Base-by-base conservation (phyloP, 2,113 vertebrate species). In the Daubentonia madagascariensis region DNA sequence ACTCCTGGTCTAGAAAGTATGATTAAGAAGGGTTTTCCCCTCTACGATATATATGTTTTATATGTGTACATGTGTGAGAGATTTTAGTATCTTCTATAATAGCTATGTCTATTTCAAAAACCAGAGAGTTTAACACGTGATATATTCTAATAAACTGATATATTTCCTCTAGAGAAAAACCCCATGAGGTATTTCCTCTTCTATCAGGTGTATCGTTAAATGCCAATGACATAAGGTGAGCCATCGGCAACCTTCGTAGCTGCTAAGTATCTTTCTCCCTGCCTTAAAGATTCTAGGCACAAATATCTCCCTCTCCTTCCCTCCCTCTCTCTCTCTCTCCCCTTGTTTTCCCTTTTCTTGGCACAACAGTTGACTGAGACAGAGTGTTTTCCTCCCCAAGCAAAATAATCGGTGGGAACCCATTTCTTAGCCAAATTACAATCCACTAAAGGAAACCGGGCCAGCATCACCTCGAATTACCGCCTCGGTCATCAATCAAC, bases 401-500 rank as follows among this genome's bases (percentile, higher is more conserved):
- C 65, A 94, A 89, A 87, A 91, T 76, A 95, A 96, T 68, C 45
- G 0, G 92, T 79, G 70, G 78, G 80, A 97, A 94, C 32, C 89
- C 75, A 79, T 50, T 94, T 94, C 67, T 78, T 75, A 78, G 80
- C 68, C 89, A 97, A 97, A 87, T 72, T 43, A 89, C 80, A 94
- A 72, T 43, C 59, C 72, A 89, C 48, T 59, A 91, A 92, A 75
- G 61, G 50, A 94, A 97, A 96, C 10, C 63, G 87, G 50, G 80
- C 40, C 6, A 0, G 83, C 25, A 13, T 79, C 67, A 40, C 80
- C 91, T 94, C 79, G 80, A 45, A 97, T 95, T 87, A 96, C 28
- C 2, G 43, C 94, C 95, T 70, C 57, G 94, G 68, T 12, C 40
- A 96, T 87, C 6, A 14, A 85, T 97, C 96, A 86, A 95, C 97